A percentile compares a stretch with the other conserved stretches of the same genome.
phyloP scores from a whole-genome alignment of 2,797 vertebrate species.

The Emys orbicularis region DNA sequence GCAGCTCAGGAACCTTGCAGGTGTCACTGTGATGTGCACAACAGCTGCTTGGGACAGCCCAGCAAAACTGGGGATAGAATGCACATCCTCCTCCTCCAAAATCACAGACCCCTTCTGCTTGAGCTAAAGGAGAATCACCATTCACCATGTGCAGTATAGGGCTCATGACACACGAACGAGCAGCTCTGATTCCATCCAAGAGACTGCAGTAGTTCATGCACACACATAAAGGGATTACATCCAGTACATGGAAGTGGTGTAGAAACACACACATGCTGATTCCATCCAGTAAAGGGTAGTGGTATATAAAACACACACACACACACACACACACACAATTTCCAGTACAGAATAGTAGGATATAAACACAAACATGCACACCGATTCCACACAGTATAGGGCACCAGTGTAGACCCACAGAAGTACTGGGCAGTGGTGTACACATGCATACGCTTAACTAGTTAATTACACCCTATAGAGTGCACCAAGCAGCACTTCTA shows the following conservation, averaged over 20 bases:
- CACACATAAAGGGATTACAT: neutral
- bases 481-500: neutral
- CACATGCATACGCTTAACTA: neutral
- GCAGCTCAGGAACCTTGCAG: fast-evolving
- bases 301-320: neutral
- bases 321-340: neutral
- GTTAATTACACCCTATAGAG: neutral
- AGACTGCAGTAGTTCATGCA: no score
- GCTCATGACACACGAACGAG: neutral
- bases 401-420: neutral
- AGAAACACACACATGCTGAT: neutral
- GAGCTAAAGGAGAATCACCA: neutral
- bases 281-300: neutral
- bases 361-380: neutral
- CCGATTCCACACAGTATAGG: neutral
- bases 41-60: neutral
- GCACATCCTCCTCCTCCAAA: fast-evolving
- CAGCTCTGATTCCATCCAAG: neutral
- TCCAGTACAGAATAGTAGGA: neutral
- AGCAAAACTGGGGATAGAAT: neutral
- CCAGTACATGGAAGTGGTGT: neutral
- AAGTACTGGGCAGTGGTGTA: neutral
- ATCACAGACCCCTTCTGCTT: neutral
- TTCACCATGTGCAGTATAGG: neutral
- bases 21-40: fast-evolving